Evolutionary conservation across 1,140 invertebrate species (phyloP).

Genomic region (Drosophila truncata): DNA sequence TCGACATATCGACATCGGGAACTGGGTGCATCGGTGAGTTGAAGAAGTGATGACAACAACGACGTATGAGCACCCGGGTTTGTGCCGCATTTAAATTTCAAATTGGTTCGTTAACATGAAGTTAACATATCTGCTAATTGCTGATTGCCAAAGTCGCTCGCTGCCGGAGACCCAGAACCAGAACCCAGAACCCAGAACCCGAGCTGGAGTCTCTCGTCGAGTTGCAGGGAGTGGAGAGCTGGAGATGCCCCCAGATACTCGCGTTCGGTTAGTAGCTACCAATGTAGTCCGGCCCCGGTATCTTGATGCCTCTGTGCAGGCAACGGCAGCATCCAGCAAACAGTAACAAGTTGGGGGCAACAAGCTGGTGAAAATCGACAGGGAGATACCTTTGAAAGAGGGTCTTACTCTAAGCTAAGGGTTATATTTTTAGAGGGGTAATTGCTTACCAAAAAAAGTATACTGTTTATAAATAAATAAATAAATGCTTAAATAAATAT

Average conservation of each 20-base stretch:
- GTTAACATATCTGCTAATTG: slow-evolving; percentile 84
- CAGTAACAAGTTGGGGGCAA: slow-evolving; percentile 40
- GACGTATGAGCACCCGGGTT: slow-evolving; percentile 79
- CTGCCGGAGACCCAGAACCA: slow-evolving; percentile 41
- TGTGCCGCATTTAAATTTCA: slow-evolving; percentile 83
- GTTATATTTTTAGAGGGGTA: background rate
- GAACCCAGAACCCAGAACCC: slow-evolving; percentile 13
- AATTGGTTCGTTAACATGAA: slow-evolving; percentile 84
- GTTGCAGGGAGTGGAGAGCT: slow-evolving; percentile 29
- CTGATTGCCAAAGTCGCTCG: slow-evolving; percentile 81
- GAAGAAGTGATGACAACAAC: slow-evolving; percentile 79
- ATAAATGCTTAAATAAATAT: background rate
- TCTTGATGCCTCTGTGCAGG: slow-evolving; percentile 81
- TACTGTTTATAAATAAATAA: background rate
- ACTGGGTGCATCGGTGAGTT: slow-evolving; percentile 65
- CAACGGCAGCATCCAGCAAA: slow-evolving; percentile 57
- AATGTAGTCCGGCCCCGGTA: slow-evolving; percentile 70
- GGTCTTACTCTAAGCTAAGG: background rate
- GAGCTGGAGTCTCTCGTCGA: slow-evolving; percentile 1
- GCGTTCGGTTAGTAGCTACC: slow-evolving; percentile 67
- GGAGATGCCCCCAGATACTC: slow-evolving; percentile 59
- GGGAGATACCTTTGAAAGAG: background rate
- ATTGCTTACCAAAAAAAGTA: background rate
- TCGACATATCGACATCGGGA: slow-evolving; percentile 46
- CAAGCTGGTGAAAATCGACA: background rate